Base-by-base conservation (phyloP, 2,888 invertebrate genomes). In the Blastobasis lacticolella region DNA sequence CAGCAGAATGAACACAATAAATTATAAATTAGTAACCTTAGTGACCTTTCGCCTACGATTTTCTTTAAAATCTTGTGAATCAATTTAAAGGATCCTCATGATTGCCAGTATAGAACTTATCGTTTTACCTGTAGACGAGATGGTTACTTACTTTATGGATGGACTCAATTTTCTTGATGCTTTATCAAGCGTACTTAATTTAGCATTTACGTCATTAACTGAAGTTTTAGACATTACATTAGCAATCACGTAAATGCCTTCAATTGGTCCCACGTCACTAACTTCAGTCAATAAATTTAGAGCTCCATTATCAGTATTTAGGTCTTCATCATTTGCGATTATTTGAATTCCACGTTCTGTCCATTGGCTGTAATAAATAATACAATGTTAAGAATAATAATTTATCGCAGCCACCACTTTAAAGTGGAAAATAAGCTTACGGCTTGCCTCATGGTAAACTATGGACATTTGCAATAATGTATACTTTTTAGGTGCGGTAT, bases 111-210 rank as follows among this genome's bases (percentile, higher is more conserved):
- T 8, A 40, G 40, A 8, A 40, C 40, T 9, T 3, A 40, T 40
- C 2, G 40, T 40, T 8, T 9, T 40, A 9, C 40, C 7, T 40
- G 40, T 8, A 40, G 9, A 40, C 40, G 6, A 40, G 40, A 40
- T 40, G 9, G 9, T 8, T n/a, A 41, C 61, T 50, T 59, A 75
- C 76, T 62, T 67, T 42, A 76, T 46, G 6, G 59, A 46, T 1
- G 64, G 62, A 48, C 69, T 69, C 4, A 64, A 37, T 57, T 63
- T 66, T 54, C 67, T 69, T 4, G 71, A 60, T 5, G 51, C 54
- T 10, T 49, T 36, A 58, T 75, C 73, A 6, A 76, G 51, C 38
- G 57, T 50, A 45, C 48, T 49, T 3, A 73, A 52, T 0, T 64
- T 9, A 6, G 40, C 45, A 6, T 45, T 46, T 8, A 45, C 38